Evolutionary conservation across 1,140 invertebrate species (phyloP).

Genomic region (Adoxophyes honmai): DNA sequence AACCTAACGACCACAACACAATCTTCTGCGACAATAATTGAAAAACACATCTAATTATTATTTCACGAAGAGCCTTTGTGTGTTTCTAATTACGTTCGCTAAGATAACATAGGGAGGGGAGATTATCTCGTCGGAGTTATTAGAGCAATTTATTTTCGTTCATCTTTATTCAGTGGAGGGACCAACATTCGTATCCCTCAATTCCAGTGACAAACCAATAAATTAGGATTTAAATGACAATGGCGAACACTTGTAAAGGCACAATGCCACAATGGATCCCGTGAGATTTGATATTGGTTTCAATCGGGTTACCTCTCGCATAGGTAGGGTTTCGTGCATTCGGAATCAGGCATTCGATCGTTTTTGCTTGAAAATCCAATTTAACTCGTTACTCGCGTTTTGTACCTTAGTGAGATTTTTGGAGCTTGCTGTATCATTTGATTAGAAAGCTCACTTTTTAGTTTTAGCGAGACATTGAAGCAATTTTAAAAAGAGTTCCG

Average conservation of each 20-base stretch:
- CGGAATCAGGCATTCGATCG: no score
- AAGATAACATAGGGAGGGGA: neutral
- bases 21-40: neutral
- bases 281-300: neutral
- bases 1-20: no score
- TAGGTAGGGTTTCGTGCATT: no score
- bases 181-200: neutral
- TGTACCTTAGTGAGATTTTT: no score
- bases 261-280: conserved; percentile 5
- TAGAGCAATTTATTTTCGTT: conserved; percentile 6
- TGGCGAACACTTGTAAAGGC: neutral
- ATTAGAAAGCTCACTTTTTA: no score
- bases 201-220: neutral
- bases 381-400: no score
- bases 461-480: no score
- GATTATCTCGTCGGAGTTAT: conserved; percentile 7
- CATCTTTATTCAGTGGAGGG: neutral
- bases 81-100: conserved; percentile 3
- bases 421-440: no score
- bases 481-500: no score
- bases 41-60: conserved; percentile 10
- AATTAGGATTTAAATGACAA: conserved; percentile 7
- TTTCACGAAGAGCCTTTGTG: conserved; percentile 1
- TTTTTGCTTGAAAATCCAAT: no score
- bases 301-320: neutral